phyloP scores from a whole-genome alignment of 2,797 vertebrate species.

The Amniataba percoides region DNA sequence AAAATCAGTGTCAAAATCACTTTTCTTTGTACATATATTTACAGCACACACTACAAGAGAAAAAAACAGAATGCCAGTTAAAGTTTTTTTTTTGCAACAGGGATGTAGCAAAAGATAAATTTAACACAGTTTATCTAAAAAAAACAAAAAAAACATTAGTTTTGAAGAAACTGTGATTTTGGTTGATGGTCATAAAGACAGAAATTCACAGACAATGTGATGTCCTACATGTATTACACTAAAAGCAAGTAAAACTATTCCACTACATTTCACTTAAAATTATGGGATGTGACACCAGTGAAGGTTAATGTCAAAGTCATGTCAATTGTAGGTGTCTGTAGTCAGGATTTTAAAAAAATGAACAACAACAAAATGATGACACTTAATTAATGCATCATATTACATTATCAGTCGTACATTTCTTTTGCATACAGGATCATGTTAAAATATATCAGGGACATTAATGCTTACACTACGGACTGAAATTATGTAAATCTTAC shows the following conservation, averaged over 20 bases:
- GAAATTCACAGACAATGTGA: background rate
- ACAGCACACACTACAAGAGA: slow-evolving; percentile 2
- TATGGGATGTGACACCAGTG: background rate
- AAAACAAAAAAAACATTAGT: background rate
- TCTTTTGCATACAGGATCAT: background rate
- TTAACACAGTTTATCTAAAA: background rate
- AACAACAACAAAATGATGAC: background rate
- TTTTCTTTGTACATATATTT: slow-evolving; percentile 9
- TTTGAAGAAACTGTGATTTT: slow-evolving; percentile 3
- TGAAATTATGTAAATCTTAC: slow-evolving; percentile 47
- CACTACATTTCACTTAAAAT: background rate
- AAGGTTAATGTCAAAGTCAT: background rate
- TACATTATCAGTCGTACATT: background rate
- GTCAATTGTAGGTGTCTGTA: background rate
- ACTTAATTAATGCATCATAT: slow-evolving; percentile 1
- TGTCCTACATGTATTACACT: background rate
- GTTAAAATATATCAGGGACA: slow-evolving; percentile 1
- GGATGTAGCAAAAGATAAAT: background rate
- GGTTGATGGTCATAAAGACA: background rate
- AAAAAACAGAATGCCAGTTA: background rate
- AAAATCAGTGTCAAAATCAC: background rate
- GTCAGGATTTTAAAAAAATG: background rate
- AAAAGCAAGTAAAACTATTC: background rate
- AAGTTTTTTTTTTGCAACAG: background rate
- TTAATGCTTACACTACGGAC: slow-evolving; percentile 8